Percentiles rank a stretch among this genome's conserved stretches.
Evolutionary conservation across 2,113 vertebrate species (phyloP).

Genomic region (Peucedramus taeniatus): DNA sequence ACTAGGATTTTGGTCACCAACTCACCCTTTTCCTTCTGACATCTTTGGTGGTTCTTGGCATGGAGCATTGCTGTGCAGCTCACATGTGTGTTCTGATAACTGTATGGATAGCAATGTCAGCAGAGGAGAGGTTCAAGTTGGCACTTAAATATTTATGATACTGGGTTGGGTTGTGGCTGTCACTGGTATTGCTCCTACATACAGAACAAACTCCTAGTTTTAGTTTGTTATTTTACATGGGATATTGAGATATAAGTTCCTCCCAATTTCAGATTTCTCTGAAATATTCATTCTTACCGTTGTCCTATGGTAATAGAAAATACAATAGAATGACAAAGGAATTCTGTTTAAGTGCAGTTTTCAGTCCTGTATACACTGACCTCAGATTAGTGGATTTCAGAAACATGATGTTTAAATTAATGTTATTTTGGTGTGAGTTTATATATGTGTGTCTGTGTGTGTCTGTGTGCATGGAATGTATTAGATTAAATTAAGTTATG

Average conservation of each 20-base stretch:
- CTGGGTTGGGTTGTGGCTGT: neutral
- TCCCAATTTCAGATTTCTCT: neutral
- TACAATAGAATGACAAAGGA: neutral
- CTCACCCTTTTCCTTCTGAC: neutral
- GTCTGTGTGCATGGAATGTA: constrained; percentile 56
- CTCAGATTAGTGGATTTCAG: constrained; percentile 38
- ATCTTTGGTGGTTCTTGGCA: neutral
- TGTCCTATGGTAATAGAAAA: neutral
- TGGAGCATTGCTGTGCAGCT: neutral
- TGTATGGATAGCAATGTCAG: neutral
- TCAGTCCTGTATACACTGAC: neutral
- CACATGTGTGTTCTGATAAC: neutral
- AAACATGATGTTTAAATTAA: constrained; percentile 62
- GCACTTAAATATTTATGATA: neutral
- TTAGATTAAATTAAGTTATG: constrained; percentile 59
- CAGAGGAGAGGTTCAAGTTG: neutral
- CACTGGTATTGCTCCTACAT: neutral
- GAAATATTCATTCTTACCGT: neutral
- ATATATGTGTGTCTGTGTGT: constrained; percentile 36
- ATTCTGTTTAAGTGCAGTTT: neutral
- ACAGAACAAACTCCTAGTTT: neutral
- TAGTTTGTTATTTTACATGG: neutral
- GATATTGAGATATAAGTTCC: neutral
- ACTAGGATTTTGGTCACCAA: neutral
- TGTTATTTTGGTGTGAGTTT: constrained; percentile 42